Base-by-base conservation (phyloP, 2,113 vertebrate genomes). In the Microcebus griseorufus region DNA sequence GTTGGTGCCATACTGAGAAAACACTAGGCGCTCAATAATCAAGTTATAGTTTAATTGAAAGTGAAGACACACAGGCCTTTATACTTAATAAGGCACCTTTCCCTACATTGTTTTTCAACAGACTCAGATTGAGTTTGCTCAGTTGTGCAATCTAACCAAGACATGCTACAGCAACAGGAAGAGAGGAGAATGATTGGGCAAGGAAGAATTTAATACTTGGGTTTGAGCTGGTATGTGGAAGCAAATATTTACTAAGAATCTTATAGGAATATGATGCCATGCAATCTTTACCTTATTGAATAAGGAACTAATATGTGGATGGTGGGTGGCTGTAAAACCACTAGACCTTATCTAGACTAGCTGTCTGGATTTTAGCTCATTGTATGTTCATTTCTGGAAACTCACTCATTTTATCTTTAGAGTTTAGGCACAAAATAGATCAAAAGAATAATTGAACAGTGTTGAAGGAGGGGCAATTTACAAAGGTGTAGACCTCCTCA, bases 171-270 rank as follows among this genome's bases (percentile, higher is more conserved):
- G 39, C 13, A 75, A 82, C 90, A 96, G 84, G 79, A 93, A 94
- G 53, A 73, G 34, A 16, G 13, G 20, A 90, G 78, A 93, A 78
- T 82, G 48, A 84, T 75, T 62, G 32, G 65, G 7, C 29, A 89
- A 85, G 85, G 29, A 87, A 39, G 55, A 94, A 58, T 25, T n/a
- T 73, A 92, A 95, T 89, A n/a, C 23, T 67, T 45, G 22, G 27
- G 27, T 65, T 22, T 92, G 88, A 93, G n/a, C 18, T 69, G 75
- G n/a, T 64, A 58, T 34, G 62, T 88, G 32, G 69, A 85, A 86
- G 62, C 48, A 95, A 92, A 92, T 85, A 89, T 90, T 88, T 94
- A 93, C 70, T 82, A 13, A 96, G 45, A n/a, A 70, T n/a, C 18
- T 39, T 70, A n/a, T 70, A 39, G 5, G 5, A 39, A 70, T 9